Conservation (phyloP, 2,113 vertebrate species). For the Tupaia chinensis region DNA sequence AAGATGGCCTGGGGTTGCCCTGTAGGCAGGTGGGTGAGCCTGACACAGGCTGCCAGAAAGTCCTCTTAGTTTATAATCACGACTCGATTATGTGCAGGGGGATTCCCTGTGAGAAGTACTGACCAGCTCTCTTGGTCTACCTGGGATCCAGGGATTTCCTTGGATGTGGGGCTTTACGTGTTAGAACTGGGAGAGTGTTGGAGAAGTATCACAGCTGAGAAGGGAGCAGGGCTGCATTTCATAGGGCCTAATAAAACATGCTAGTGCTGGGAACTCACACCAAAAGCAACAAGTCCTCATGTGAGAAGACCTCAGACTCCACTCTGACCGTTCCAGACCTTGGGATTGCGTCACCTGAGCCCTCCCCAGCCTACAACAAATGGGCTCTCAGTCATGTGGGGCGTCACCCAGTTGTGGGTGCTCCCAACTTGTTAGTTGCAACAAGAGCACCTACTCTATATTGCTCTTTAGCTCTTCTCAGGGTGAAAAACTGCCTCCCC, state of each 20-base stretch:
- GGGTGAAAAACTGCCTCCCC: not conserved
- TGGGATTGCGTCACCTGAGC: too few relatives aligned
- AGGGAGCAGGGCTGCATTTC: not conserved
- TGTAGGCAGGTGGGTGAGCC: not conserved
- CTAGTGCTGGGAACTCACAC: not conserved
- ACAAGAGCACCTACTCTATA: not conserved
- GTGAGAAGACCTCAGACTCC: not conserved
- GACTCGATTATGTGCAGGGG: not conserved
- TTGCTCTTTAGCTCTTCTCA: not conserved
- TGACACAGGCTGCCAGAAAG: not conserved
- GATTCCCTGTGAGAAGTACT: not conserved
- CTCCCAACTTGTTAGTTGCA: not conserved
- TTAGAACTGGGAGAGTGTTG: not conserved
- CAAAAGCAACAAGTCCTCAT: not conserved
- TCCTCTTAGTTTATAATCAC: not conserved
- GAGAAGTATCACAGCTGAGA: not conserved
- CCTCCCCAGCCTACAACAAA: not conserved
- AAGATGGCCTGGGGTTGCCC: not conserved
- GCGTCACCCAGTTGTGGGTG: not conserved
- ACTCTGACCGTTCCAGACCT: not conserved
- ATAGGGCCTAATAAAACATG: not conserved
- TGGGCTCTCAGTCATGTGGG: not conserved
- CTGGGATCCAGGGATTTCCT: not conserved
- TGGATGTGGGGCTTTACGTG: not conserved
- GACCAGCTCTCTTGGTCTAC: not conserved